phyloP scores from a whole-genome alignment of 2,113 vertebrate genomes.

The Baryphthengus martii region DNA sequence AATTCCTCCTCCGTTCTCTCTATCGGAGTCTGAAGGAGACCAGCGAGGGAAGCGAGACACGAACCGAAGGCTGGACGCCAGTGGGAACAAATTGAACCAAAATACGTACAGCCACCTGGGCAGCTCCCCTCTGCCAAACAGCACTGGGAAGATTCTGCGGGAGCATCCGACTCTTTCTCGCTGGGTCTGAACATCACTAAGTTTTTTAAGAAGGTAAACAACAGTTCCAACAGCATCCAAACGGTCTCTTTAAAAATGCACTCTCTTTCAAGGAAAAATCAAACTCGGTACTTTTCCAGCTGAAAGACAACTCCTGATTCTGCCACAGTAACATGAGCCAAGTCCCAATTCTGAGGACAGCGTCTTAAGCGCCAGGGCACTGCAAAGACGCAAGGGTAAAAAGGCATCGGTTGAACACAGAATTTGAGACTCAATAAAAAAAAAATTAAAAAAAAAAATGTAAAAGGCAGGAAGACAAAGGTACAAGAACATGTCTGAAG shows the following conservation, averaged over 20 bases:
- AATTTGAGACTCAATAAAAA: neutral
- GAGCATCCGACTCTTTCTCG: neutral
- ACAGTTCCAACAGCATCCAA: neutral
- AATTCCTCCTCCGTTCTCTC: neutral
- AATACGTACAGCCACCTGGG: neutral
- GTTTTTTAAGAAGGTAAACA: neutral
- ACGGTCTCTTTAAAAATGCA: neutral
- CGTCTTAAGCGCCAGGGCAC: neutral
- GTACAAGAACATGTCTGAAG: neutral
- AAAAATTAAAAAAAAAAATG: neutral
- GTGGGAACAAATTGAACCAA: neutral
- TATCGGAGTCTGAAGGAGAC: neutral
- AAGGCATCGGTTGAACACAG: neutral
- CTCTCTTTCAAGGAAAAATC: slow-evolving; percentile 42
- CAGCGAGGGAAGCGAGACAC: neutral
- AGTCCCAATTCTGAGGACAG: neutral
- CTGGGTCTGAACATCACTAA: neutral
- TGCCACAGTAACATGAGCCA: neutral
- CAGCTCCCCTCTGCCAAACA: neutral
- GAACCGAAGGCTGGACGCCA: neutral
- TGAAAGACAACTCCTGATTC: neutral
- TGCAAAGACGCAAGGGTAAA: neutral
- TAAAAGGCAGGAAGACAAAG: neutral
- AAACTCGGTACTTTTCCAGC: slow-evolving; percentile 32
- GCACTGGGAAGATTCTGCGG: neutral